Evolutionary conservation across 2,888 invertebrate species (phyloP), one percentile per base, ranked within the genome.

Genomic region (Synanthedon myopaeformis): DNA sequence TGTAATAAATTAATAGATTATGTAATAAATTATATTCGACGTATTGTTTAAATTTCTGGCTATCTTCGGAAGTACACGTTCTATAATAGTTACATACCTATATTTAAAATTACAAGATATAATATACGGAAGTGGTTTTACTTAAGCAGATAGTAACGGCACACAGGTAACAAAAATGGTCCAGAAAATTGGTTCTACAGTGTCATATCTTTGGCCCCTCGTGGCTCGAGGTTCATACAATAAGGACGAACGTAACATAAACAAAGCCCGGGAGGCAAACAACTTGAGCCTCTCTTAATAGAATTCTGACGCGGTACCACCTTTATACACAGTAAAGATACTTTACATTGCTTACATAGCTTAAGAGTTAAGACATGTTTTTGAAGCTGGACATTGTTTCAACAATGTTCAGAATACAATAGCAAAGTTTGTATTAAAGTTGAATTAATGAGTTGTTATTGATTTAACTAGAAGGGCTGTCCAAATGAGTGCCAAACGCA

Each of bases 271-370:
- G 55, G 63, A 64, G 70, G 69, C 74, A 79, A 77, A 79, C 76
- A 76, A 71, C 70, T 75, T 74, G 73, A 76, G 78, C 72, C 74
- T 69, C 70, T 73, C 75, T 75, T 78, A 79, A 80, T 78, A 79
- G 77, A 77, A 79, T 80, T 76, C 72, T 72, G 76, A 76, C 74
- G 67, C 66, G 62, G 62, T 67, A 65, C 62, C 71, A 74, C 73
- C 75, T 75, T 72, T 65, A 61, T 62, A 57, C 67, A 67, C 63
- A 61, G 74, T 66, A 69, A 72, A 76, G 72, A 76, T 75, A 75
- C 73, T 75, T 76, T 70, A 70, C 60, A 57, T 58, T 60, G 64
- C 62, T 65, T 63, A 57, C 59, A 61, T 56, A 60, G 53, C 54
- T 54, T 52, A 54, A 56, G 55, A 56, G 54, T 55, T 60, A 55